Evolutionary conservation across 2,888 invertebrate species (phyloP).

Genomic region (Pollenia amentaria): DNA sequence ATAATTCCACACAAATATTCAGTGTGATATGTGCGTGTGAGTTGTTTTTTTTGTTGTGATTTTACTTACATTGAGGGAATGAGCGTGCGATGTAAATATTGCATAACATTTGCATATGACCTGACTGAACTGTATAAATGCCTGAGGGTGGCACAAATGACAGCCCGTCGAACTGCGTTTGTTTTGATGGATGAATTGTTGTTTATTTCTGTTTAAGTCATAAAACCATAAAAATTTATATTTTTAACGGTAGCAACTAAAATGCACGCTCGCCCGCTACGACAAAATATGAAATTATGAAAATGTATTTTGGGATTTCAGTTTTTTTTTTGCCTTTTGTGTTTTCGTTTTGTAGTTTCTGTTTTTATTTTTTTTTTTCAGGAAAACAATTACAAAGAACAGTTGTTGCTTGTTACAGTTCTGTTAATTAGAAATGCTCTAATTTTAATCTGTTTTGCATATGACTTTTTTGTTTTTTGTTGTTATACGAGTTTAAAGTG

Average conservation of each 20-base stretch:
- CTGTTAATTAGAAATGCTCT: slow-evolving; percentile 74
- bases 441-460: slow-evolving; percentile 71
- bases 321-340: slow-evolving; percentile 17
- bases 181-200: slow-evolving; percentile 51
- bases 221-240: slow-evolving; percentile 65
- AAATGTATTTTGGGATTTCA: slow-evolving; percentile 66
- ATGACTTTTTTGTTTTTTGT: slow-evolving; percentile 54
- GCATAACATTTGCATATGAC: slow-evolving; percentile 69
- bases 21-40: not conserved
- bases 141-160: slow-evolving; percentile 14
- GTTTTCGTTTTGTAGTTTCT: too few relatives aligned
- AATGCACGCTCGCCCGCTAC: slow-evolving; percentile 18
- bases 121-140: not conserved
- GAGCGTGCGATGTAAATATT: slow-evolving; percentile 42
- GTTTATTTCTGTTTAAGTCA: slow-evolving; percentile 50
- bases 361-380: slow-evolving; percentile 26
- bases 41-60: slow-evolving; percentile 13
- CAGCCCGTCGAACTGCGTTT: slow-evolving; percentile 28
- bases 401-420: slow-evolving; percentile 24
- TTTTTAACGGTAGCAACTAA: slow-evolving; percentile 54
- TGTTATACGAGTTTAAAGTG: slow-evolving; percentile 14
- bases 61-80: too few relatives aligned
- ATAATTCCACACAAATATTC: not conserved
- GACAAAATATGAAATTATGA: slow-evolving; percentile 64
- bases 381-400: slow-evolving; percentile 20